phyloP scores from a whole-genome alignment of 1,140 invertebrate species.

The Pseudomyrmex cubaensis region DNA sequence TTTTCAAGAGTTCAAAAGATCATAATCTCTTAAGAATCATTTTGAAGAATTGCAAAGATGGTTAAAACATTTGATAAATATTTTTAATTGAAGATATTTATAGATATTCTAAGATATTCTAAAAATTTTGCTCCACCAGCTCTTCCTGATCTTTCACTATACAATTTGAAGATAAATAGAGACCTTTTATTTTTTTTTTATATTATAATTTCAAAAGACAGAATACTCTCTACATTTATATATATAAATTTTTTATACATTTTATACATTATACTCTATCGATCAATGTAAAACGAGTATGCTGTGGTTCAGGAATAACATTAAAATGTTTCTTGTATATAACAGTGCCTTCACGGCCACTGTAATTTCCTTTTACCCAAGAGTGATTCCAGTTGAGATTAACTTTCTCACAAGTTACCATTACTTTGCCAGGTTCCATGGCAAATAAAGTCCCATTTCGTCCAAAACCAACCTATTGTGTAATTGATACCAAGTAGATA shows the following conservation, averaged over 20 bases:
- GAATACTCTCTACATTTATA: neutral
- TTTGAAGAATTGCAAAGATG: too few species aligned
- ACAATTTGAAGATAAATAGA: too few species aligned
- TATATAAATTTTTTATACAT: constrained; percentile 3
- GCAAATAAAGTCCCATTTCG: constrained; percentile 91
- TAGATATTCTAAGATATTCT: too few species aligned
- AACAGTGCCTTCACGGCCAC: constrained; percentile 86
- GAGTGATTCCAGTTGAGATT: constrained; percentile 90
- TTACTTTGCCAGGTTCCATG: constrained; percentile 89
- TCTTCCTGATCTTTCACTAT: too few species aligned
- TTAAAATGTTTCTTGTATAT: constrained; percentile 94
- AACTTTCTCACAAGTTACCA: constrained; percentile 91
- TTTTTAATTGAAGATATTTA: too few species aligned
- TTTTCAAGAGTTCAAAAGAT: too few species aligned
- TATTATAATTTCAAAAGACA: constrained; percentile 21
- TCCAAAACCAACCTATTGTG: constrained; percentile 91
- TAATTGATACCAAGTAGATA: constrained; percentile 40
- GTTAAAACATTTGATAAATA: too few species aligned
- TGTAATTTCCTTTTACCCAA: constrained; percentile 89
- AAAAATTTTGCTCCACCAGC: too few species aligned
- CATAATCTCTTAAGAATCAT: too few species aligned
- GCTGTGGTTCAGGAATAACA: constrained; percentile 90
- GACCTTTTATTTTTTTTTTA: too few species aligned
- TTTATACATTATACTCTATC: constrained; percentile 86
- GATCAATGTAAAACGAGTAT: constrained; percentile 90